phyloP scores from a whole-genome alignment of 2,113 vertebrate species.

The Odocoileus hemionus region DNA sequence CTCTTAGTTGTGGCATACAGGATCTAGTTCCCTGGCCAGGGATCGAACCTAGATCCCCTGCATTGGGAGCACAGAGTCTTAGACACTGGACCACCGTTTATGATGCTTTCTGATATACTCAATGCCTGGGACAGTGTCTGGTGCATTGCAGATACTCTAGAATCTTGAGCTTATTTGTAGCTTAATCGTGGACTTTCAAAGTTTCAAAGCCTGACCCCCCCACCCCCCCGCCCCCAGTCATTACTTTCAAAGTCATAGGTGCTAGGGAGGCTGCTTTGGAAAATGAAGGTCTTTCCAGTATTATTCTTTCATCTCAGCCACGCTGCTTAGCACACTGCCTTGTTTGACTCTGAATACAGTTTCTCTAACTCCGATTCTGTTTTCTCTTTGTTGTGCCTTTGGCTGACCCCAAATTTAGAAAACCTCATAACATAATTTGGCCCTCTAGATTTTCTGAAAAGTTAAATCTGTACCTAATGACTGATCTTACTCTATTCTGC shows the following conservation, averaged over 20 bases:
- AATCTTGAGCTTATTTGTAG: background rate
- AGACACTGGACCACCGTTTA: background rate
- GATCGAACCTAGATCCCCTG: background rate
- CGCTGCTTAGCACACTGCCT: background rate
- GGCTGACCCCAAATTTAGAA: conserved; percentile 11
- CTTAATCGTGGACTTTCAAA: background rate
- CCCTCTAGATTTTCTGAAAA: conserved; percentile 14
- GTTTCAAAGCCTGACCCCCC: background rate
- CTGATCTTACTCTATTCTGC: background rate
- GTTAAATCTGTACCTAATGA: background rate
- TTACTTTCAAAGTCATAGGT: background rate
- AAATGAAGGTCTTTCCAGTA: background rate
- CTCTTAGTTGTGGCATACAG: background rate
- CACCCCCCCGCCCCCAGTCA: too few relatives aligned
- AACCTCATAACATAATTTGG: background rate
- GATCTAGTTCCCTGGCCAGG: background rate
- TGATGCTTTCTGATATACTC: background rate
- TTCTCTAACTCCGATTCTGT: background rate
- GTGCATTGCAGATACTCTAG: background rate
- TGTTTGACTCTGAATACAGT: background rate
- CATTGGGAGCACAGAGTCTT: background rate
- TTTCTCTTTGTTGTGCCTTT: background rate
- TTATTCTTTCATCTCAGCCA: background rate
- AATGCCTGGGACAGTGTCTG: background rate
- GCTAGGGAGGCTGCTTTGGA: background rate